Evolutionary conservation across 2,797 vertebrate genomes (phyloP).

Genomic region (Syndactyla subalaris): DNA sequence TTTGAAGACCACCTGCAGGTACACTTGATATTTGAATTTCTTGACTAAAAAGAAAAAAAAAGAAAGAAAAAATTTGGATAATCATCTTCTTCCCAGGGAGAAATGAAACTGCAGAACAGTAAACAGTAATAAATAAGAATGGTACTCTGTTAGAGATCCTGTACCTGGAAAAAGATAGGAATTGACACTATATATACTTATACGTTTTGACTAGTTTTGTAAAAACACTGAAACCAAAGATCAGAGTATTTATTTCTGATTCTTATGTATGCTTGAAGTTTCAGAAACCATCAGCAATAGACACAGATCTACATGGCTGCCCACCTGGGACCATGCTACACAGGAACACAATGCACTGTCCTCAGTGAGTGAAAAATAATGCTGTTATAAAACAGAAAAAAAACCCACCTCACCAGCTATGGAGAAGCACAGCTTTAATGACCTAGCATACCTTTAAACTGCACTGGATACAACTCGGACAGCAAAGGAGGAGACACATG

Average conservation of each 20-base stretch:
- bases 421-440: neutral
- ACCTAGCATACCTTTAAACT: neutral
- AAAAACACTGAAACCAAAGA: neutral
- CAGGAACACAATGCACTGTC: neutral
- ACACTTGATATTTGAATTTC: neutral
- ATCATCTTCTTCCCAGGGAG: neutral
- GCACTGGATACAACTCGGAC: neutral
- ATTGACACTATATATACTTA: neutral
- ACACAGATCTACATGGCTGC: neutral
- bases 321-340: neutral
- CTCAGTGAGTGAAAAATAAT: neutral
- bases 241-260: neutral
- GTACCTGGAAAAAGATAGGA: neutral
- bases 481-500: neutral
- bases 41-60: neutral
- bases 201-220: neutral
- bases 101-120: neutral
- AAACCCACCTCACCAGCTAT: accelerated
- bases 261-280: neutral
- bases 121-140: neutral
- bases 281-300: neutral
- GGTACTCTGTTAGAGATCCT: neutral
- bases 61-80: neutral
- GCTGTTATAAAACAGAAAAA: neutral
- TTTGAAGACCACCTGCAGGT: neutral